Percentiles rank a stretch among this genome's conserved stretches.
Conservation (phyloP, 2,113 vertebrate species). For the Brachionichthys hirsutus region DNA sequence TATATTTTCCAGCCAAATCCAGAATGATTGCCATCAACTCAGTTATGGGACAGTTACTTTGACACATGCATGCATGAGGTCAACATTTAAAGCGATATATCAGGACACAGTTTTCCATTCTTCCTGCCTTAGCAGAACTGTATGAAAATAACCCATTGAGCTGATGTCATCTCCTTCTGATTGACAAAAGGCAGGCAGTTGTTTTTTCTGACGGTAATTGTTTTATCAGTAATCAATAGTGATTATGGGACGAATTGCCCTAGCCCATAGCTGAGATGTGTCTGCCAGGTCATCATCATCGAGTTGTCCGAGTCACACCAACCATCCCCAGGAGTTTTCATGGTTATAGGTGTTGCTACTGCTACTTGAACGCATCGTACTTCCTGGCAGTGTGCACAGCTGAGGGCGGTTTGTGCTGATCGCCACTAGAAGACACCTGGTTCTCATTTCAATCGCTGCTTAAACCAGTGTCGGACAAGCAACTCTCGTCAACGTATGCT, state of each 20-base stretch:
- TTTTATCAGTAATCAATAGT: conserved; percentile 71
- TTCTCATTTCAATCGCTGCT: too few species aligned
- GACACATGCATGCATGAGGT: background rate
- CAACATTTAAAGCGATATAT: background rate
- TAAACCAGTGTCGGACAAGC: too few species aligned
- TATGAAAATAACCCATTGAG: conserved; percentile 27
- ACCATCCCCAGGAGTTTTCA: too few species aligned
- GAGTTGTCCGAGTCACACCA: conserved; percentile 9
- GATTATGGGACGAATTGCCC: conserved; percentile 58
- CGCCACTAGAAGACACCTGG: too few species aligned
- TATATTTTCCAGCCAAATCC: background rate
- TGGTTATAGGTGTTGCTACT: too few species aligned
- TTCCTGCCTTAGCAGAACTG: conserved; percentile 12
- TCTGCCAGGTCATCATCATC: conserved; percentile 40
- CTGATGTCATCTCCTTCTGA: conserved; percentile 23
- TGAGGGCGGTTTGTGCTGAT: too few species aligned
- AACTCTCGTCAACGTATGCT: too few species aligned
- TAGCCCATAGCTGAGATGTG: conserved; percentile 10
- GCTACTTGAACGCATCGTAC: too few species aligned
- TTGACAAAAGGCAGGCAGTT: conserved; percentile 44
- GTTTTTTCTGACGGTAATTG: conserved; percentile 58
- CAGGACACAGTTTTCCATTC: background rate
- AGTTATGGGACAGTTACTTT: background rate
- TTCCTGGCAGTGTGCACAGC: too few species aligned
- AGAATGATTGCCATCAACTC: background rate